phyloP scores from a whole-genome alignment of 2,888 invertebrate genomes.

The Synanthedon myopaeformis region DNA sequence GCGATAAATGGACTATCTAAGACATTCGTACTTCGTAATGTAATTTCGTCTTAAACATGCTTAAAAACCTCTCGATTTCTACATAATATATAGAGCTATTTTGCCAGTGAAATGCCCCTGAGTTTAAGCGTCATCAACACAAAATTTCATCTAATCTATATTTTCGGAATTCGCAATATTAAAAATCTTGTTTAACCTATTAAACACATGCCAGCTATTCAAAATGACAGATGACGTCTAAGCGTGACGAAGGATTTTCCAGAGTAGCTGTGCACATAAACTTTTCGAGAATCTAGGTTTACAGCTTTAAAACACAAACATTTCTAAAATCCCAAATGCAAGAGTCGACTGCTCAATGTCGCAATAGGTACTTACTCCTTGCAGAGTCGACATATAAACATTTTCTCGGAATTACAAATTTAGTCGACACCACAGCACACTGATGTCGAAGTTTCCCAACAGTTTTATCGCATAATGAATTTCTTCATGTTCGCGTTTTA shows the following conservation, averaged over 20 bases:
- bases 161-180: too few species aligned
- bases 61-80: too few species aligned
- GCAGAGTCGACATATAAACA: conserved; percentile 40
- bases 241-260: background rate
- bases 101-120: too few species aligned
- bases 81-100: too few species aligned
- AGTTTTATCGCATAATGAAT: conserved; percentile 38
- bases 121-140: too few species aligned
- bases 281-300: conserved; percentile 53
- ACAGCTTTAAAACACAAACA: conserved; percentile 55
- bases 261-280: conserved; percentile 2
- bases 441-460: conserved; percentile 19
- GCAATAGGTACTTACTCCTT: conserved; percentile 50
- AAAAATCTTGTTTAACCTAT: too few species aligned
- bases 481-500: conserved; percentile 52
- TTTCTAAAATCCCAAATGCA: conserved; percentile 53
- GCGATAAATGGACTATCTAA: too few species aligned
- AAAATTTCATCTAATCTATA: too few species aligned
- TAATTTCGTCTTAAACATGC: too few species aligned
- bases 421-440: conserved; percentile 22
- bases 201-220: background rate
- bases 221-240: background rate
- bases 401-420: conserved; percentile 46
- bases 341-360: conserved; percentile 38
- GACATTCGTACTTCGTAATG: too few species aligned